Conservation (phyloP, 2,888 invertebrate species). For the Pseudeuparius sepicola region DNA sequence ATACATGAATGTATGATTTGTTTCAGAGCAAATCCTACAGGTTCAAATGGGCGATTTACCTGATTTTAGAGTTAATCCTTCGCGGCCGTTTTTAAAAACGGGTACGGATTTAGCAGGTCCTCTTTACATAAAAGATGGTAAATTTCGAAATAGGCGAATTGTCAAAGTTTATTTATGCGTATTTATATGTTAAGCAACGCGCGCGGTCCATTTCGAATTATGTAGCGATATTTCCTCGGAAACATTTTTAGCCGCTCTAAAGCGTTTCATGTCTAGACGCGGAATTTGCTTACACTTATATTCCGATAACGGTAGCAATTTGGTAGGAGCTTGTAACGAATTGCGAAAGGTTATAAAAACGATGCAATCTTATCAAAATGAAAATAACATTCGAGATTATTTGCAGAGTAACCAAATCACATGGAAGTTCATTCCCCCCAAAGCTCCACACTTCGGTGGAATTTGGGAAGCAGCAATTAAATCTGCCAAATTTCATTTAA, state of each 20-base stretch:
- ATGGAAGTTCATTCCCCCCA: too few relatives aligned
- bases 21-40: constrained; percentile 14
- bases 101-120: constrained; percentile 21
- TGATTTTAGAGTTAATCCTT: constrained; percentile 15
- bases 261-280: constrained; percentile 16
- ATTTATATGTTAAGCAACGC: constrained; percentile 19
- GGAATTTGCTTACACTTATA: constrained; percentile 17
- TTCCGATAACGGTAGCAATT: constrained; percentile 17
- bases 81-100: constrained; percentile 16
- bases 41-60: constrained; percentile 20
- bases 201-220: constrained; percentile 19
- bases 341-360: too few relatives aligned
- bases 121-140: constrained; percentile 18
- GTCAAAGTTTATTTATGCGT: constrained; percentile 19
- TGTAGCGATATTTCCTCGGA: constrained; percentile 16
- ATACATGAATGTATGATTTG: constrained; percentile 17
- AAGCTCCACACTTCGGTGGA: too few relatives aligned
- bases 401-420: too few relatives aligned
- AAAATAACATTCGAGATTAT: too few relatives aligned
- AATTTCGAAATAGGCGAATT: constrained; percentile 12
- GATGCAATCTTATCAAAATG: too few relatives aligned
- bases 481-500: too few relatives aligned
- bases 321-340: constrained; percentile 16
- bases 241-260: constrained; percentile 17
- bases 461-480: too few relatives aligned